Percentiles rank a stretch among this genome's conserved stretches.
These are phyloP conservation scores for Murina feae DNA, from an alignment of 2,113 vertebrate species.

Conservation along the genomic window DNA sequence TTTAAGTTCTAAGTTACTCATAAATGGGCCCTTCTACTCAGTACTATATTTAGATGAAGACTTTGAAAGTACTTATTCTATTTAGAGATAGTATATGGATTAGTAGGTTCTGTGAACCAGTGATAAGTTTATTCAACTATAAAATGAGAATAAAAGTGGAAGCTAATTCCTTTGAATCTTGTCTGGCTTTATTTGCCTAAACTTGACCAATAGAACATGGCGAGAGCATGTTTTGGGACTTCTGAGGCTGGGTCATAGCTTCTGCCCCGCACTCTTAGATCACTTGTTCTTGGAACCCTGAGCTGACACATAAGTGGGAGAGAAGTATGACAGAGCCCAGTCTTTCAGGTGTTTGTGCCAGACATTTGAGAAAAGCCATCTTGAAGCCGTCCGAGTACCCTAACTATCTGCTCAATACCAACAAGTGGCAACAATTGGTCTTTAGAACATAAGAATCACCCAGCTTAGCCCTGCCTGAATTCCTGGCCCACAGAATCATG, in stretches of 20 bases:
- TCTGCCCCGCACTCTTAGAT: neutral
- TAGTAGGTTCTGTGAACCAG: neutral
- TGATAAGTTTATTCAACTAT: neutral
- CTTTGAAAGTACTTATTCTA: neutral
- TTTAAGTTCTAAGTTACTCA: neutral
- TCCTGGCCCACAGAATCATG: neutral
- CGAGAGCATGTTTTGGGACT: neutral
- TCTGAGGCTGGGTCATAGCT: neutral
- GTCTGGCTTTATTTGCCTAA: neutral
- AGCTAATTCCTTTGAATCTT: neutral
- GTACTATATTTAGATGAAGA: neutral
- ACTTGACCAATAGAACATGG: neutral
- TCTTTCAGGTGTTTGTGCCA: neutral
- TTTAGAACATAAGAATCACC: neutral
- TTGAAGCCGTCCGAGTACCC: neutral
- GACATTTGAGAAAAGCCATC: neutral
- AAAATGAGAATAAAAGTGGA: neutral
- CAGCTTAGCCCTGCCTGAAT: neutral
- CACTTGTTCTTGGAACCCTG: neutral
- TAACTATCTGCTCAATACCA: neutral
- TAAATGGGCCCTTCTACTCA: neutral
- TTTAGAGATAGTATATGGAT: neutral
- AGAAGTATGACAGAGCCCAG: neutral
- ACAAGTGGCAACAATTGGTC: neutral
- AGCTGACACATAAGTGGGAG: neutral